These are phyloP conservation scores for Muschampia staudingeri DNA, from an alignment of 2,888 invertebrate species.

Conservation along the genomic window DNA sequence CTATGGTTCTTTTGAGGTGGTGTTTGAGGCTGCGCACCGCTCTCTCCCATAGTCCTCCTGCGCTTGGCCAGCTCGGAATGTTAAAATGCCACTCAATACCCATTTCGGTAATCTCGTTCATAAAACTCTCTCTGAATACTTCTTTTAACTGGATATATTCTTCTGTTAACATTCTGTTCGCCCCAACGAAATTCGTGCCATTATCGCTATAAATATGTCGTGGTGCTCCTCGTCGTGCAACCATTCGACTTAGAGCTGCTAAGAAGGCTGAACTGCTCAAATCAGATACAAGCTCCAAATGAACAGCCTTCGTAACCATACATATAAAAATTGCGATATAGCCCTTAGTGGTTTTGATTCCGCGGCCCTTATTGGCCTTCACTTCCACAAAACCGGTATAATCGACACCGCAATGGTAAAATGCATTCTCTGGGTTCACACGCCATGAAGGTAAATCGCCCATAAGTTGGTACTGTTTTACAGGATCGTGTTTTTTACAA, in stretches of 20 bases:
- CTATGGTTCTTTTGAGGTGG: constrained; percentile 21
- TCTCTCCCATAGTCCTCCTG: constrained; percentile 18
- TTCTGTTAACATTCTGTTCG: constrained; percentile 28
- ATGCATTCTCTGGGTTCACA: constrained; percentile 53
- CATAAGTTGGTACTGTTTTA: constrained; percentile 57
- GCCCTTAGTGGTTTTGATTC: constrained; percentile 31
- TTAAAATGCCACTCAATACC: constrained; percentile 26
- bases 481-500: constrained; percentile 49
- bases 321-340: constrained; percentile 48
- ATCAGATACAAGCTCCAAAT: constrained; percentile 58
- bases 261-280: constrained; percentile 51
- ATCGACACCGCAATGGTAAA: constrained; percentile 59
- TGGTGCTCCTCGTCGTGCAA: constrained; percentile 45
- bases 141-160: constrained; percentile 13
- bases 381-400: constrained; percentile 54
- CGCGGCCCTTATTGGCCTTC: constrained; percentile 39
- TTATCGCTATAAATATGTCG: constrained; percentile 58
- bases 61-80: not conserved
- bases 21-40: constrained; percentile 15
- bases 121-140: not conserved
- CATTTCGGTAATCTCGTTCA: constrained; percentile 7
- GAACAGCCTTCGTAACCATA: constrained; percentile 48
- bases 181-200: constrained; percentile 49
- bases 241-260: constrained; percentile 51
- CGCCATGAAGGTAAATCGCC: constrained; percentile 59